Conservation (phyloP, 2,797 vertebrate genomes). For the Arnoldichthys spilopterus region DNA sequence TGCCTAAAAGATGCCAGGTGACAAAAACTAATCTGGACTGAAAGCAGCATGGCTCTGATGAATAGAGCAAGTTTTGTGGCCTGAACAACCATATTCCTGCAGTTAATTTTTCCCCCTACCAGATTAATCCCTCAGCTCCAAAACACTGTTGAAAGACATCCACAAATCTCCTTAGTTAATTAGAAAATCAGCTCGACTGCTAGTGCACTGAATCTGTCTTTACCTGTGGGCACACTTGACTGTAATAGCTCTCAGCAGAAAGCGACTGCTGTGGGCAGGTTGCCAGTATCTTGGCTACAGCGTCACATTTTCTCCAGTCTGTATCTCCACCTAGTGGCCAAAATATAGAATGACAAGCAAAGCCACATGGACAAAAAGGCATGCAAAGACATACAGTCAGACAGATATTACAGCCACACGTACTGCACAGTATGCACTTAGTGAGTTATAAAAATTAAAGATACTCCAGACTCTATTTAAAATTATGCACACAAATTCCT, state of each 20-base stretch:
- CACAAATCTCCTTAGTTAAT: no score
- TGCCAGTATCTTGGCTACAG: constrained; percentile 86
- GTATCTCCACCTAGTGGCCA: constrained; percentile 79
- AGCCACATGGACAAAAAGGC: neutral
- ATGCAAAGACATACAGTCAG: neutral
- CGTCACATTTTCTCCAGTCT: constrained; percentile 92
- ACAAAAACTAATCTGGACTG: neutral
- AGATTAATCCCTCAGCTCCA: no score
- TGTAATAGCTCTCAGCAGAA: constrained; percentile 86
- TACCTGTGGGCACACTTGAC: constrained; percentile 91
- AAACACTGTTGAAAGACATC: no score
- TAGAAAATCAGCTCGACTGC: neutral
- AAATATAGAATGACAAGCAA: constrained; percentile 26
- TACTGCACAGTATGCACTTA: neutral
- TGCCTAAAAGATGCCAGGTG: no score
- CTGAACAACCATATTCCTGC: neutral
- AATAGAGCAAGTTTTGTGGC: neutral
- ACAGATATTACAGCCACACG: neutral
- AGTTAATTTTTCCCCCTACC: neutral
- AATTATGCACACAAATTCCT: neutral
- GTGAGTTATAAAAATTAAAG: neutral
- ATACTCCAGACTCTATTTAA: neutral
- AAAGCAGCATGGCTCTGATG: neutral
- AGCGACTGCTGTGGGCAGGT: constrained; percentile 90
- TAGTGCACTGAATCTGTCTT: neutral